phyloP scores from a whole-genome alignment of 2,888 invertebrate genomes.

The Pheosia tremula region DNA sequence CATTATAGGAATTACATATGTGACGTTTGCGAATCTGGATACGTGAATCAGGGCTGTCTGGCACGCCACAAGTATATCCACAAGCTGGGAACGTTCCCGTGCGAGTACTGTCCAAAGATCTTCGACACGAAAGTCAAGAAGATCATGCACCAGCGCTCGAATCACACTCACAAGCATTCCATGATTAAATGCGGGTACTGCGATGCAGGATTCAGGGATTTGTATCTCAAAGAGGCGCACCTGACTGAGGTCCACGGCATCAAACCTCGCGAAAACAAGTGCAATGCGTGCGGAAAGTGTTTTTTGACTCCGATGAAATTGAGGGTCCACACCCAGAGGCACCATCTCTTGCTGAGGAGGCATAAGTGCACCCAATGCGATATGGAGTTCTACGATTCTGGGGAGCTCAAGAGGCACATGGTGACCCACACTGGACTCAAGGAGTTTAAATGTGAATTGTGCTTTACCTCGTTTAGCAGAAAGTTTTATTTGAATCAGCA shows the following conservation, averaged over 20 bases:
- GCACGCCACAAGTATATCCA: conserved; percentile 48
- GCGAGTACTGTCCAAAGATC: conserved; percentile 61
- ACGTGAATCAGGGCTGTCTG: conserved; percentile 48
- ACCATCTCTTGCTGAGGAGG: conserved; percentile 39
- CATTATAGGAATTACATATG: conserved; percentile 64
- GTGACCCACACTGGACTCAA: conserved; percentile 67
- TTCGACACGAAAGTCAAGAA: conserved; percentile 67
- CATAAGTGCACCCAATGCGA: conserved; percentile 42
- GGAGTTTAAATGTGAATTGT: conserved; percentile 64
- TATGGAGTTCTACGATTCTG: conserved; percentile 34
- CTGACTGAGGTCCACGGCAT: conserved; percentile 39
- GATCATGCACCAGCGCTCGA: conserved; percentile 62
- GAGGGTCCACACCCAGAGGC: conserved; percentile 38
- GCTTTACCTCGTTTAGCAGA: conserved; percentile 55
- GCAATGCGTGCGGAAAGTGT: conserved; percentile 41
- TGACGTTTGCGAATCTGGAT: conserved; percentile 54
- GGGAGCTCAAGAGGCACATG: conserved; percentile 59
- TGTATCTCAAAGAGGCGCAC: conserved; percentile 41
- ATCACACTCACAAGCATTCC: conserved; percentile 38
- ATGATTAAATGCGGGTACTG: conserved; percentile 49
- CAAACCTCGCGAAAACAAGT: conserved; percentile 24
- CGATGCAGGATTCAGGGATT: conserved; percentile 43
- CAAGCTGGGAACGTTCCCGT: conserved; percentile 49
- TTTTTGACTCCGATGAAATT: conserved; percentile 35
- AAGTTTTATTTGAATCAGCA: conserved; percentile 59